Evolutionary conservation across 2,113 vertebrate species (phyloP), one percentile per base, ranked within the genome.

Genomic region (Rhynchomys soricoides): DNA sequence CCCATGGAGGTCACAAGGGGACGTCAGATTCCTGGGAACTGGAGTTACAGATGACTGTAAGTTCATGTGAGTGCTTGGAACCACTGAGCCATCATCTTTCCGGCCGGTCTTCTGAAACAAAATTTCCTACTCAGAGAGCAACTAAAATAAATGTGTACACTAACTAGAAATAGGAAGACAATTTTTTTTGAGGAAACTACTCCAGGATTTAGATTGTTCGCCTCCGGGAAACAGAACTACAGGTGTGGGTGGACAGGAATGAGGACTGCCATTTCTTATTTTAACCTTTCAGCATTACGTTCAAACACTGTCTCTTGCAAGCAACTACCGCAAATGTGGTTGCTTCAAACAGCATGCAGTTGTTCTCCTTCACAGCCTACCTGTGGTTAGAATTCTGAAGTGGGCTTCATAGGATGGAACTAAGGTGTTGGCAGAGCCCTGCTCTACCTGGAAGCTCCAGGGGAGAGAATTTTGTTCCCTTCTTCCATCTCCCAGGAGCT

Each of bases 181-280:
- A 8, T 22, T 86, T 85, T 86, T 85, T 26, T 57, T 52, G n/a
- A 93, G 92, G 62, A 86, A 85, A 81, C 13, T 57, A 29, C n/a
- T 75, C 9, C 19, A 83, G 85, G 37, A 81, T 81, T 96, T 94
- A 57, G 94, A 89, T 68, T 74, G 66, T 95, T 95, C 78, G 26
- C 15, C 48, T 74, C 40, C 68, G 13, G 19, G 66, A 19, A 89
- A 22, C 12, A 81, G 86, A 93, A 45, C n/a, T 43, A 40, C 10
- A 15, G 29, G 13, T 0, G 24, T 57, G 29, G 24, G 43, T 50
- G 12, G 15, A 4, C 1, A 37, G 13, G 19, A 34, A 2, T 26
- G 26, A 48, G 19, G 43, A 31, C 3, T 21, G 0, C n/a, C 9
- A 1, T 57, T 93, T 82, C 62, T 22, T 71, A 16, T 62, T 66